Base-by-base conservation (phyloP, 1,140 invertebrate species). In the Marisa cornuarietis region DNA sequence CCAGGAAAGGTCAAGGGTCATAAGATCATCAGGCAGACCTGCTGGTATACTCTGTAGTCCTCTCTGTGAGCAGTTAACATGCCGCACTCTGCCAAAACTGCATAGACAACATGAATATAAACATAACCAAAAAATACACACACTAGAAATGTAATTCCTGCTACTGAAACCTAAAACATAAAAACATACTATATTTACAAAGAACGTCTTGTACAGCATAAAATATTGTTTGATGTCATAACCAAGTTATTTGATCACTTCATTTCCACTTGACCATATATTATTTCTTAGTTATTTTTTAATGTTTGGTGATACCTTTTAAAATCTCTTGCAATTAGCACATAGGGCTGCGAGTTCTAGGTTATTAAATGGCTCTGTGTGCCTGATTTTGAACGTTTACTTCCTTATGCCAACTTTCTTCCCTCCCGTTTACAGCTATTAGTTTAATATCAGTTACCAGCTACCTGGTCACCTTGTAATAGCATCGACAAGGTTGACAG, bases 31-130 rank as follows among this genome's bases (percentile, higher is more conserved):
- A n/a, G 76, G 76, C n/a, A 81, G 71, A 51, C 31, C 52, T 18
- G 26, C 9, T 11, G 80, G 80, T 22, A 81, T 62, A 16, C 7
- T 52, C 18, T 22, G 18, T 58, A 81, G 58, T 26, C 76, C 68
- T 49, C 71, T 69, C 26, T 72, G 18, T 4, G 80, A 81, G 58
- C 80, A 81, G 71, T 81, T 77, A 18, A 81, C 80, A 26, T 24
- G 42, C 49, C 75, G 73, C 20, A 80, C 20, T 24, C 73, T 66
- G 18, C 73, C 79, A 42, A 68, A 76, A 16, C 66, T 71, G 66
- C 16, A 75, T 54, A 51, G 31, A 26, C 71, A n/a, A 79, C n/a
- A 71, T 11, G 24, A 14, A 22, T 71, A 42, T 51, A 49, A 26
- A 49, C 11, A 11, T 14, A 49, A 71, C 20, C 14, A 16, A 16